phyloP scores from a whole-genome alignment of 2,888 invertebrate genomes.

The Meteorus colon region DNA sequence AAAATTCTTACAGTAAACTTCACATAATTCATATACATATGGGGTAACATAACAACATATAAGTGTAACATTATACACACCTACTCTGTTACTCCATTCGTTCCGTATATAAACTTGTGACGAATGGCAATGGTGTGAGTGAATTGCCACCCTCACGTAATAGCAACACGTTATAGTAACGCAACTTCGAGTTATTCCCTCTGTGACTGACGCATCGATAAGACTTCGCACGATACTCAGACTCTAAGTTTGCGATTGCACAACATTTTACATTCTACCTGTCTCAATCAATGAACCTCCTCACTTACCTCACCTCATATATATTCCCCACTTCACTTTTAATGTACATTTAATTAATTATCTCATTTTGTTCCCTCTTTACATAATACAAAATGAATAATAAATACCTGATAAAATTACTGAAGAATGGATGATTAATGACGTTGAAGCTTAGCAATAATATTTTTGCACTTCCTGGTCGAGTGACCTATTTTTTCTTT shows the following conservation, averaged over 20 bases:
- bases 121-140: slow-evolving; percentile 24
- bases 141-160: slow-evolving; percentile 19
- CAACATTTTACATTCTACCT: slow-evolving; percentile 50
- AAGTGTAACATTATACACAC: too few species aligned
- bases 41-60: slow-evolving; percentile 21
- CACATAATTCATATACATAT: not conserved
- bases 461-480: not conserved
- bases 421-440: not conserved
- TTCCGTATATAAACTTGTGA: slow-evolving; percentile 1
- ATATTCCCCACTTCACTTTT: not conserved
- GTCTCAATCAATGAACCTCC: slow-evolving; percentile 18
- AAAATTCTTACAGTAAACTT: not conserved
- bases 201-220: slow-evolving; percentile 48
- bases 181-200: slow-evolving; percentile 46
- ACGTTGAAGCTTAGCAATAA: not conserved
- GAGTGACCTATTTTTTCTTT: not conserved
- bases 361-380: not conserved
- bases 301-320: slow-evolving; percentile 12
- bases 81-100: slow-evolving; percentile 14
- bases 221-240: slow-evolving; percentile 53
- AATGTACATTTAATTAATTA: not conserved
- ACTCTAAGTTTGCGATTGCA: slow-evolving; percentile 56
- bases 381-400: not conserved
- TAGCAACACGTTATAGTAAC: slow-evolving; percentile 28
- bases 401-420: not conserved